Conservation (phyloP, 2,113 vertebrate species). For the Hemibagrus wyckioides region DNA sequence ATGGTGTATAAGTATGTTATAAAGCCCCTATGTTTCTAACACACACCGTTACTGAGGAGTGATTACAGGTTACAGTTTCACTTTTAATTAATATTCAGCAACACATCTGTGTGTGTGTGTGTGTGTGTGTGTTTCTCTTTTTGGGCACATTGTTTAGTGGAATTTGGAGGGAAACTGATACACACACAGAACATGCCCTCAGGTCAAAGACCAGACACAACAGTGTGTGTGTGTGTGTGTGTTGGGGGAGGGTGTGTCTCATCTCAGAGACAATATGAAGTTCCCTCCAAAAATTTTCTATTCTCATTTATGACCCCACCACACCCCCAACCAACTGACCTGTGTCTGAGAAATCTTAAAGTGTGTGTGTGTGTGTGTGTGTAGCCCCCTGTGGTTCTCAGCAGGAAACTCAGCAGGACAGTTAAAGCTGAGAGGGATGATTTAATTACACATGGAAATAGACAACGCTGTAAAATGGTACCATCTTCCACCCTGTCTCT, state of each 20-base stretch:
- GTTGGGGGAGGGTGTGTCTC: constrained; percentile 44
- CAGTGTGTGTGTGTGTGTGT: constrained; percentile 41
- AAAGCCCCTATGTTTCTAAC: too few relatives aligned
- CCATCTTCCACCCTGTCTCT: neutral
- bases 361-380: constrained; percentile 44
- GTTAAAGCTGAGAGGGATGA: neutral
- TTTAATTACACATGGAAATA: neutral
- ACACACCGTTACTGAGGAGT: too few relatives aligned
- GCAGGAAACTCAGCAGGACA: constrained; percentile 23
- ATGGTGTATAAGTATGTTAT: too few relatives aligned
- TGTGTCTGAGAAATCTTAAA: constrained; percentile 4
- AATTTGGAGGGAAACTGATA: constrained; percentile 54
- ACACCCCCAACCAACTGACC: constrained; percentile 5
- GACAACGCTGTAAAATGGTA: neutral
- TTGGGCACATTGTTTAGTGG: constrained; percentile 38
- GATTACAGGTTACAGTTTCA: too few relatives aligned
- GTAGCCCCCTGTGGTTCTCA: constrained; percentile 55
- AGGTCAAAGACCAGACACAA: constrained; percentile 62
- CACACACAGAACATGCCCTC: constrained; percentile 47
- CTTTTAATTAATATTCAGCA: too few relatives aligned
- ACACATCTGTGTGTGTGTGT: constrained; percentile 34
- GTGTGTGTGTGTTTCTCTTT: constrained; percentile 29
- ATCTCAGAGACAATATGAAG: constrained; percentile 54
- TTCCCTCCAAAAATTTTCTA: constrained; percentile 58
- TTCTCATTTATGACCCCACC: constrained; percentile 46